These are phyloP conservation scores for Andricus grossulariae DNA, from an alignment of 1,140 invertebrate genomes.

Conservation along the genomic window DNA sequence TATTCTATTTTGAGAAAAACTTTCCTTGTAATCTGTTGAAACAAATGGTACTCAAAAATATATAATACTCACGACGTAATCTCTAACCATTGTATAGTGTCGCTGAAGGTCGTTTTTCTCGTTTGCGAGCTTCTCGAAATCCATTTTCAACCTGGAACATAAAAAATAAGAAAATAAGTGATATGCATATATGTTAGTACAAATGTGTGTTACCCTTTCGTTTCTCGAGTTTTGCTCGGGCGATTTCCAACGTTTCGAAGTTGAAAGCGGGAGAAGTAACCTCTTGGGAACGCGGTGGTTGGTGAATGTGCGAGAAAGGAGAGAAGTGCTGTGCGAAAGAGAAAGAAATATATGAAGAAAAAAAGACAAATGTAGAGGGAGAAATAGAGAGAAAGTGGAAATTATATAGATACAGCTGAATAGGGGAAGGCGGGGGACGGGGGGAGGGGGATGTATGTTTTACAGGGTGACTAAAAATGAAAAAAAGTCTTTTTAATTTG, in stretches of 20 bases:
- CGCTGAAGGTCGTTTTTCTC: conserved; percentile 99
- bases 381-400: no score
- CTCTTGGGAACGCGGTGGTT: conserved; percentile 49
- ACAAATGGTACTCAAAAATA: conserved; percentile 24
- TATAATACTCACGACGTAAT: conserved; percentile 41
- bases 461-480: no score
- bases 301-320: conserved; percentile 47
- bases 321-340: conserved; percentile 40
- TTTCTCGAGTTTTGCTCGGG: conserved; percentile 44
- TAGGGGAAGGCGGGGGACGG: no score
- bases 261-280: conserved; percentile 48
- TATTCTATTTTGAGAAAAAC: not conserved
- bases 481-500: no score
- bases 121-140: conserved; percentile 94
- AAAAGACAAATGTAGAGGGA: no score
- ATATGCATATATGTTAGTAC: conserved; percentile 48
- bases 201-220: conserved; percentile 37
- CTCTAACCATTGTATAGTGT: conserved; percentile 96
- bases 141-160: conserved; percentile 86
- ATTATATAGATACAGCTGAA: no score
- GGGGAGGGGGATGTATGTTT: no score
- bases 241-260: conserved; percentile 60
- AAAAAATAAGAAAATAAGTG: conserved; percentile 58
- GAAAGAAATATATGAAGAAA: not conserved
- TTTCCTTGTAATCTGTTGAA: conserved; percentile 28